These are phyloP conservation scores for Aplochiton taeniatus DNA, from an alignment of 2,797 vertebrate genomes.

Conservation along the genomic window DNA sequence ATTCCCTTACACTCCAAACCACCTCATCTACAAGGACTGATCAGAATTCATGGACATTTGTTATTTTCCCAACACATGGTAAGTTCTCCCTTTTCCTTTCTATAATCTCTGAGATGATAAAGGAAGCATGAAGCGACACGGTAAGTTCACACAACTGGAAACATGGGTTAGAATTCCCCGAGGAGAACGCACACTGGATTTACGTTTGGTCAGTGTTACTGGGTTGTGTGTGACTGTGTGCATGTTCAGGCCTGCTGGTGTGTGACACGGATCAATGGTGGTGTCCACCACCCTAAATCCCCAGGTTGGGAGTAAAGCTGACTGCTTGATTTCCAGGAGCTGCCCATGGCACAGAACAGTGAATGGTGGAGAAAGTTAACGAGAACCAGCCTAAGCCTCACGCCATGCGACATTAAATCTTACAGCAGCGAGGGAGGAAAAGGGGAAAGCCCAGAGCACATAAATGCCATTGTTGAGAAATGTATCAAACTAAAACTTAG, in stretches of 20 bases:
- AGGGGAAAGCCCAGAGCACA: too few species aligned
- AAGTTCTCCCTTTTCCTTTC: too few species aligned
- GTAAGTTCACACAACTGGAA: conserved; percentile 8
- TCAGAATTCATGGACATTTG: too few species aligned
- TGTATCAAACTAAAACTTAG: too few species aligned
- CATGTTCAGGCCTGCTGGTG: background rate
- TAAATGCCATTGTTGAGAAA: too few species aligned
- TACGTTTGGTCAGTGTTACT: background rate
- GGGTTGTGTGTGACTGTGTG: background rate
- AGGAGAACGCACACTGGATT: conserved; percentile 1
- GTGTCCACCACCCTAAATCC: conserved; percentile 55
- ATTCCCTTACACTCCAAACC: conserved; percentile 21
- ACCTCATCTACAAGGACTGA: conserved; percentile 34
- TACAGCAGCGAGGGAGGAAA: background rate
- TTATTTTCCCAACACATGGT: too few species aligned
- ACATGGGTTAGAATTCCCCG: background rate
- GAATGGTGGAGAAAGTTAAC: conserved; percentile 51
- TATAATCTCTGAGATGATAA: conserved; percentile 13
- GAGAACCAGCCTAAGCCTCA: conserved; percentile 32
- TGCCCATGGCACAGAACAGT: conserved; percentile 41
- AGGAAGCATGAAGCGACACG: conserved; percentile 7
- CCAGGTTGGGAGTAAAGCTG: conserved; percentile 48
- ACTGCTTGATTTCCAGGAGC: conserved; percentile 53
- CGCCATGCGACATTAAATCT: conserved; percentile 17
- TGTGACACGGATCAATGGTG: conserved; percentile 43